Evolutionary conservation across 2,113 vertebrate species (phyloP).

Genomic region (zebrafish (Danio rerio)): DNA sequence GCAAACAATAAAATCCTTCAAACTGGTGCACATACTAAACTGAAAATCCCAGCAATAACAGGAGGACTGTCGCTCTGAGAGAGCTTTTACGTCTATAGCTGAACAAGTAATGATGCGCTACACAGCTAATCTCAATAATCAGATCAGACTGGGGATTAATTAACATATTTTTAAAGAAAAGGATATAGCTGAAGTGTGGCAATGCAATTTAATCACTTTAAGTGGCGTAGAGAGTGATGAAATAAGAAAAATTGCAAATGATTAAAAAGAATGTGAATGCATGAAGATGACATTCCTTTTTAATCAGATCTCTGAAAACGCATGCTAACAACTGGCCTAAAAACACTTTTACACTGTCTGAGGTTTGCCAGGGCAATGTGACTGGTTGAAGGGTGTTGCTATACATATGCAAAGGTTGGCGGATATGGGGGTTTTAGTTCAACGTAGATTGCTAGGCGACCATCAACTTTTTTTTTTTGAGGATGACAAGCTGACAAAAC

Average conservation of each 20-base stretch:
- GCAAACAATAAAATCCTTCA: conserved; percentile 38
- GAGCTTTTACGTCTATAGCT: no score
- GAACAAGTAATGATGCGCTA: not conserved
- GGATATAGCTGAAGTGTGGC: not conserved
- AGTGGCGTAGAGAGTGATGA: not conserved
- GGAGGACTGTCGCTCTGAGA: not conserved
- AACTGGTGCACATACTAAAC: not conserved
- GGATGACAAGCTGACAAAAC: no score
- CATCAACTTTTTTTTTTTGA: not conserved
- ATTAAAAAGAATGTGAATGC: no score
- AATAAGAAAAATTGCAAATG: no score
- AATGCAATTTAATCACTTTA: not conserved
- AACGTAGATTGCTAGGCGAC: not conserved
- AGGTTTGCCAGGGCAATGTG: not conserved
- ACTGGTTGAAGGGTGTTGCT: no score
- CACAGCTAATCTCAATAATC: not conserved
- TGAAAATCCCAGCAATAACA: not conserved
- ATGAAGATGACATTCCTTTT: no score
- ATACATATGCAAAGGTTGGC: no score
- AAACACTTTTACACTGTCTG: not conserved
- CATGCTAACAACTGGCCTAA: not conserved
- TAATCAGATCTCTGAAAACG: no score
- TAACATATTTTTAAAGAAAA: not conserved
- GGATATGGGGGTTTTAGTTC: not conserved
- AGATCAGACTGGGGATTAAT: not conserved